phyloP scores from a whole-genome alignment of 1,140 invertebrate genomes.

The Drosophila subobscura region DNA sequence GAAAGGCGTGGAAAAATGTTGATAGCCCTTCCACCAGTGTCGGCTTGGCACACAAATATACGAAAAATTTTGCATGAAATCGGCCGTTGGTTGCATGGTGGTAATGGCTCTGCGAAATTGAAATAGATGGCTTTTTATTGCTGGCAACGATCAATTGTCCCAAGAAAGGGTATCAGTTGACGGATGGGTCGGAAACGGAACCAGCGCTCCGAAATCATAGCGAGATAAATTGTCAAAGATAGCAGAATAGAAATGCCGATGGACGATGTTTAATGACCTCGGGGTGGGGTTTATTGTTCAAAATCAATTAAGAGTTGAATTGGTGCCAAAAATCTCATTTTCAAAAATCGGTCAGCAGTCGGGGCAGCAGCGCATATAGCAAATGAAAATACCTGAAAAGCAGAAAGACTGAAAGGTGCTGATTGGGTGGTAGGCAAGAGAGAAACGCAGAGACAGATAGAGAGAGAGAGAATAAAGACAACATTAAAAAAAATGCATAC shows the following conservation, averaged over 20 bases:
- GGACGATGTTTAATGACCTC: neutral
- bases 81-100: too few species aligned
- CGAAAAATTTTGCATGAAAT: constrained; percentile 40
- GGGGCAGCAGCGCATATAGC: constrained; percentile 21
- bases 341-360: constrained; percentile 32
- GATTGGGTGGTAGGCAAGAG: neutral
- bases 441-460: constrained; percentile 21
- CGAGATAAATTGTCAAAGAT: constrained; percentile 77
- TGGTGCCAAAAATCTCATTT: constrained; percentile 71
- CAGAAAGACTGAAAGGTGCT: constrained; percentile 39
- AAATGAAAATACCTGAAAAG: constrained; percentile 62
- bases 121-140: constrained; percentile 63
- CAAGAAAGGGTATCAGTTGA: too few species aligned
- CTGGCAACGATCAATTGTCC: constrained; percentile 14
- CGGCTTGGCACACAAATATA: constrained; percentile 35
- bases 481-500: neutral
- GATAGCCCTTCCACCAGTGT: constrained; percentile 41
- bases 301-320: constrained; percentile 78
- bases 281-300: constrained; percentile 50
- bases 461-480: constrained; percentile 1
- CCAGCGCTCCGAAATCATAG: constrained; percentile 58
- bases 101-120: constrained; percentile 32
- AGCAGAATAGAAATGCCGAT: constrained; percentile 36
- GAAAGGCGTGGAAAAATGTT: constrained; percentile 63
- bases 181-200: constrained; percentile 32